A percentile compares a stretch with the other conserved stretches of the same genome.
phyloP scores from a whole-genome alignment of 2,113 vertebrate genomes.

The Nansenia antarctica region DNA sequence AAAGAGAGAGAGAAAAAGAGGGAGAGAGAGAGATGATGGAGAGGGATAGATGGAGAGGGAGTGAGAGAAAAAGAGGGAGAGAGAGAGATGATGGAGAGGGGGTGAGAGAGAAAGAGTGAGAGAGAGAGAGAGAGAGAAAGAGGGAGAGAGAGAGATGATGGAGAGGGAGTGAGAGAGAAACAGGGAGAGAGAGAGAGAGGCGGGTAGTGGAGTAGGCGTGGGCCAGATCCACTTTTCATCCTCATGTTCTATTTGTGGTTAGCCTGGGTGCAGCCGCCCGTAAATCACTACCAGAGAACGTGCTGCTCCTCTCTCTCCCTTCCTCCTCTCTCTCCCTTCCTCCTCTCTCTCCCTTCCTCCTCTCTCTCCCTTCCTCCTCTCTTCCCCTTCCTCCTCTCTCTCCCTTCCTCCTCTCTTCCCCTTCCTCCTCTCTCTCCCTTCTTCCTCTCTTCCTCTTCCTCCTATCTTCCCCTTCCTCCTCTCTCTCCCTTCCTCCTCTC shows the following conservation, averaged over 20 bases:
- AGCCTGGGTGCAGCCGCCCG: not conserved
- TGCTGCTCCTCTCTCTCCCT: too few relatives aligned
- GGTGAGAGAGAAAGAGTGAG: not conserved
- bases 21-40: not conserved
- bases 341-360: too few relatives aligned
- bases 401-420: too few relatives aligned
- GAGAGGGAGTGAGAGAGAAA: not conserved
- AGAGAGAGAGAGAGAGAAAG: not conserved
- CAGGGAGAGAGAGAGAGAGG: not conserved
- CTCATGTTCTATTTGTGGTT: slow-evolving; percentile 7
- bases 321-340: too few relatives aligned
- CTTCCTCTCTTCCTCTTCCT: too few relatives aligned
- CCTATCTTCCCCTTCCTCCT: too few relatives aligned
- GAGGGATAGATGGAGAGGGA: not conserved
- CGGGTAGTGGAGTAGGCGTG: not conserved
- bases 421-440: too few relatives aligned
- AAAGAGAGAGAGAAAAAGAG: too few relatives aligned
- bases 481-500: too few relatives aligned
- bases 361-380: too few relatives aligned
- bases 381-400: too few relatives aligned
- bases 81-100: not conserved
- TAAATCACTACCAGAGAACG: slow-evolving; percentile 33
- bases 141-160: not conserved
- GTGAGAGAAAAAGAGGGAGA: not conserved
- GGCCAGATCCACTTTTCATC: slow-evolving; percentile 11